A percentile compares a stretch with the other conserved stretches of the same genome.
Conservation (phyloP, 64 coral and sea anemone genomes). For the Trachythela sp. region DNA sequence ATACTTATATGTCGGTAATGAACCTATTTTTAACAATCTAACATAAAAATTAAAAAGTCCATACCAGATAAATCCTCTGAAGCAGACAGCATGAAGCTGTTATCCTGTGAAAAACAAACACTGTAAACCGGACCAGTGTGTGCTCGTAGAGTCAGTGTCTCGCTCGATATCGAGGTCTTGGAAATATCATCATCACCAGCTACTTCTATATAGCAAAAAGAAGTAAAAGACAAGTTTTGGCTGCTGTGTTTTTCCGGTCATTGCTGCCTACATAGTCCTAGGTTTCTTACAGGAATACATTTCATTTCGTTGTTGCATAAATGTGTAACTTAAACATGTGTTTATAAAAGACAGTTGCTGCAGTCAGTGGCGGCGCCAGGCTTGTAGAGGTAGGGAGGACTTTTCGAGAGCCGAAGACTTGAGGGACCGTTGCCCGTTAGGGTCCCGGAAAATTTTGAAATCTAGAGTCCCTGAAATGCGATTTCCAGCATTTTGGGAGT, state of each 20-base stretch:
- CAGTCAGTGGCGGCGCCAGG: too few relatives aligned
- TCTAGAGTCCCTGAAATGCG: too few relatives aligned
- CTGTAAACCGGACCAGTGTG: conserved; percentile 81
- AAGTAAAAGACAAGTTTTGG: not conserved
- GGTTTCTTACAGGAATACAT: too few relatives aligned
- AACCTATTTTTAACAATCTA: not conserved
- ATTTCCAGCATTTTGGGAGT: too few relatives aligned
- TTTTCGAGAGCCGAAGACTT: too few relatives aligned
- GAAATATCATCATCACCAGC: conserved; percentile 32
- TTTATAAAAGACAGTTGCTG: too few relatives aligned
- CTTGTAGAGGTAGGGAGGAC: too few relatives aligned
- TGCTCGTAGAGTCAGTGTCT: conserved; percentile 50
- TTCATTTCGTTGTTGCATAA: too few relatives aligned
- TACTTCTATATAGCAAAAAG: not conserved
- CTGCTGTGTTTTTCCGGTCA: not conserved
- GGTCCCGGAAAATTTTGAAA: too few relatives aligned
- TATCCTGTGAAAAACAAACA: conserved; percentile 71
- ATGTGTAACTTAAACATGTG: too few relatives aligned
- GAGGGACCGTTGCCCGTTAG: too few relatives aligned
- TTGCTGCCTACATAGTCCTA: too few relatives aligned
- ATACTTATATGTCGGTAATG: not conserved
- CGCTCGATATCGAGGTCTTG: conserved; percentile 59
- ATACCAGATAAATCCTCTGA: conserved; percentile 87
- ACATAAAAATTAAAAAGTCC: not conserved
- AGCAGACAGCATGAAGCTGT: conserved; percentile 62